phyloP scores from a whole-genome alignment of 2,888 invertebrate species.

The Zootermopsis nevadensis region DNA sequence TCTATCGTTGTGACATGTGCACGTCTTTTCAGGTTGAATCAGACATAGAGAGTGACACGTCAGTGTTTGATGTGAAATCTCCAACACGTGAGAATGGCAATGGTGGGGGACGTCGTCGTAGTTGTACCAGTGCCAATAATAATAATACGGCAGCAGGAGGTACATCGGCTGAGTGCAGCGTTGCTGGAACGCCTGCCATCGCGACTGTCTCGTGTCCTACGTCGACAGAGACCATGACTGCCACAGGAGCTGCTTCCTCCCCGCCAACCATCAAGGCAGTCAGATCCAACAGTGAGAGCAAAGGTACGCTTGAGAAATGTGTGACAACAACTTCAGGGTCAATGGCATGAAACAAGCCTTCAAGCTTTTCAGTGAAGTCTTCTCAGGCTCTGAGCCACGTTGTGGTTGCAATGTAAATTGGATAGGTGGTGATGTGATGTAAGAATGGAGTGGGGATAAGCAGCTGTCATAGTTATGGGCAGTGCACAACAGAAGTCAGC shows the following conservation, averaged over 20 bases:
- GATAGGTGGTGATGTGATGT: too few relatives aligned
- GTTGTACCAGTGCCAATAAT: slow-evolving; percentile 67
- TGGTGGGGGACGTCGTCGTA: slow-evolving; percentile 57
- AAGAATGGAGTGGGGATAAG: too few relatives aligned
- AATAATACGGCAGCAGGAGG: slow-evolving; percentile 60
- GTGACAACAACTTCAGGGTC: slow-evolving; percentile 45
- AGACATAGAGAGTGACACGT: slow-evolving; percentile 72
- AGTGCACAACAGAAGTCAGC: too few relatives aligned
- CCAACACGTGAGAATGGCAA: slow-evolving; percentile 63
- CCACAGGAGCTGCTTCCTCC: slow-evolving; percentile 4
- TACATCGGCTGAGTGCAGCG: slow-evolving; percentile 24
- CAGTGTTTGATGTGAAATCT: slow-evolving; percentile 71
- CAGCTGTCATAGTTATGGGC: too few relatives aligned
- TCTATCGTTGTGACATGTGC: neutral
- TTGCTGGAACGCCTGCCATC: slow-evolving; percentile 35
- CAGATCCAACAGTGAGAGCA: slow-evolving; percentile 51
- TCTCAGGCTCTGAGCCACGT: neutral
- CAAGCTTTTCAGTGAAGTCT: neutral
- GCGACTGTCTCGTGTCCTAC: slow-evolving; percentile 50
- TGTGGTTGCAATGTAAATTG: too few relatives aligned
- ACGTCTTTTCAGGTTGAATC: slow-evolving; percentile 67
- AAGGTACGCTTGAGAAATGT: slow-evolving; percentile 40
- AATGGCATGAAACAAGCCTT: slow-evolving; percentile 43
- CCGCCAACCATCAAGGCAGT: slow-evolving; percentile 46
- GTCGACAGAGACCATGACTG: slow-evolving; percentile 47